Conservation (phyloP, 2,888 invertebrate species). For the Hydraecia micacea region DNA sequence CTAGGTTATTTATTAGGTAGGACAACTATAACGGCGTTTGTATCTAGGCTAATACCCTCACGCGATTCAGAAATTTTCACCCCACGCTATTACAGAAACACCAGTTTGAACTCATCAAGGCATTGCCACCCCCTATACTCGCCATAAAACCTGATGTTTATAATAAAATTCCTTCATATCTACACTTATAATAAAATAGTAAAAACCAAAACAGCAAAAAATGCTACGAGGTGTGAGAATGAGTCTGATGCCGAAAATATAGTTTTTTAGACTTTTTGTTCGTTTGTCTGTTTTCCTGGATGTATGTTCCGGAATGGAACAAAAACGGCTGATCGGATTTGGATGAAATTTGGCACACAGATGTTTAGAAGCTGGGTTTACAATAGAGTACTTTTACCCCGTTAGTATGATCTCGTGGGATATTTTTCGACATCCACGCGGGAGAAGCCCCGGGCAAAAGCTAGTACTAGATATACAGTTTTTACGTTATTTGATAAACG, state of each 20-base stretch:
- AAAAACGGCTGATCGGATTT: background rate
- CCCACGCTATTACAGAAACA: background rate
- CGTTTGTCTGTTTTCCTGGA: background rate
- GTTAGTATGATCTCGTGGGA: background rate
- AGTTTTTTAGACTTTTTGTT: background rate
- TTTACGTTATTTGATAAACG: conserved; percentile 30
- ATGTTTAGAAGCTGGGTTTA: background rate
- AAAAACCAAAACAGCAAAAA: background rate
- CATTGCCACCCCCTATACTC: conserved; percentile 46
- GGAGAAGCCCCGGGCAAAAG: background rate
- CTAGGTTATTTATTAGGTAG: conserved; percentile 34
- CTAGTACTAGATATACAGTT: conserved; percentile 22
- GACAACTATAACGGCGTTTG: conserved; percentile 11
- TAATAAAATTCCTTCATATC: conserved; percentile 7
- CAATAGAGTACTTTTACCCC: background rate
- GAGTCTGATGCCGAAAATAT: background rate
- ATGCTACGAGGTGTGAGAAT: background rate
- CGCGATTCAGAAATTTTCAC: conserved; percentile 45
- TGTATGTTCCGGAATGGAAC: background rate
- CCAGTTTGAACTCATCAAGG: conserved; percentile 48
- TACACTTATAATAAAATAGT: background rate
- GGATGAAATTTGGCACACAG: background rate
- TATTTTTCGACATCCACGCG: background rate
- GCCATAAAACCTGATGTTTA: conserved; percentile 18
- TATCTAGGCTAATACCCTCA: conserved; percentile 41